Evolutionary conservation across 2,888 invertebrate species (phyloP).

Genomic region (Bellardia pandia): DNA sequence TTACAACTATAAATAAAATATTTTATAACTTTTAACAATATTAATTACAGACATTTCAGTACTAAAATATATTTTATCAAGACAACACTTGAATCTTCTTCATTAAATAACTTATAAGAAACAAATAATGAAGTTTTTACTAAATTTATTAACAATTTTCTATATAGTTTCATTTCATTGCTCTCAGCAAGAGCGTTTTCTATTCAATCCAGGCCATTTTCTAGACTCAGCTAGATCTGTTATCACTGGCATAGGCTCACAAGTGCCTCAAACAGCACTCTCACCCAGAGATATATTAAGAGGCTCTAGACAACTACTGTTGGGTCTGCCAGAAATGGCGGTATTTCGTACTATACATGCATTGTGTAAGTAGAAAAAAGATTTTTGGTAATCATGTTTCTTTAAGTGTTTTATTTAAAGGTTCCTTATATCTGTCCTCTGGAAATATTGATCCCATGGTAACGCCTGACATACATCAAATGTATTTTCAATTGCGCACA

Average conservation of each 20-base stretch:
- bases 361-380: conserved; percentile 42
- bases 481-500: conserved; percentile 77
- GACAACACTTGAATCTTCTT: not conserved
- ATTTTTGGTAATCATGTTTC: not conserved
- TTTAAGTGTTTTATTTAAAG: conserved; percentile 57
- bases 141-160: conserved; percentile 6
- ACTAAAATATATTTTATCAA: not conserved
- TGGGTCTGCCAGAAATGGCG: conserved; percentile 45
- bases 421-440: conserved; percentile 73
- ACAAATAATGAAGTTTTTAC: not conserved
- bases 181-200: conserved; percentile 10
- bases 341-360: conserved; percentile 44
- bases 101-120: not conserved
- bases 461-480: conserved; percentile 75
- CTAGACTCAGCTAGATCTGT: conserved; percentile 35
- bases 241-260: conserved; percentile 13
- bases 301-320: conserved; percentile 27
- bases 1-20: not conserved
- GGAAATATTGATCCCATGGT: conserved; percentile 72
- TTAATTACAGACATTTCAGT: conserved; percentile 30
- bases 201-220: conserved; percentile 29
- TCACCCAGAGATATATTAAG: conserved; percentile 18
- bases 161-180: not conserved
- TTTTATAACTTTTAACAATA: not conserved
- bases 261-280: not conserved